Evolutionary conservation across 2,888 invertebrate genomes (phyloP).

Genomic region (Homarus gammarus): DNA sequence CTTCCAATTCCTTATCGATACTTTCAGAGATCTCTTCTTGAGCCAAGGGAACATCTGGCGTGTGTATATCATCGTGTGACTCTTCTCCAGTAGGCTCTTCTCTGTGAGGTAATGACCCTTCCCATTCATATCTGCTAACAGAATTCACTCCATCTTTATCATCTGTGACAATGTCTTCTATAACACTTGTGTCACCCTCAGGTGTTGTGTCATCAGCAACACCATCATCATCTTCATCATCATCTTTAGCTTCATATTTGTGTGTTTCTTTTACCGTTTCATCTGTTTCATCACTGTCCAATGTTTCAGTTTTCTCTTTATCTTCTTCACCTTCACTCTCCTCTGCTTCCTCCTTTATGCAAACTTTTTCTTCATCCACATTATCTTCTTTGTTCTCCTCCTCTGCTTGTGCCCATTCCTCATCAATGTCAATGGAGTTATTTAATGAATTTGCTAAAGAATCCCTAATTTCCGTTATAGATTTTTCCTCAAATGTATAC

Average conservation of each 20-base stretch:
- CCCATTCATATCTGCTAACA: background rate
- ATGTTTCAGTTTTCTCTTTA: constrained; percentile 62
- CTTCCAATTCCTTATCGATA: constrained; percentile 40
- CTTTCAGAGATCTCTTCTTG: constrained; percentile 30
- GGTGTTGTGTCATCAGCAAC: constrained; percentile 49
- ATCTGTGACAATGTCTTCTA: constrained; percentile 30
- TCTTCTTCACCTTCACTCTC: constrained; percentile 62
- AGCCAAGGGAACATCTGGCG: constrained; percentile 48
- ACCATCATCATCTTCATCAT: constrained; percentile 27
- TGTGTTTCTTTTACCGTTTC: constrained; percentile 66
- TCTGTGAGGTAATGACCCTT: background rate
- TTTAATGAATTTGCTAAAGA: constrained; percentile 69
- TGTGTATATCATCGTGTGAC: background rate
- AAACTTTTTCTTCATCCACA: constrained; percentile 30
- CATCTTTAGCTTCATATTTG: constrained; percentile 35
- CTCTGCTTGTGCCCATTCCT: constrained; percentile 52
- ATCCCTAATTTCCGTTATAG: constrained; percentile 73
- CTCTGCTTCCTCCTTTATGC: constrained; percentile 10
- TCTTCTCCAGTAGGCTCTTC: constrained; percentile 51
- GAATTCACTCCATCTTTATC: background rate
- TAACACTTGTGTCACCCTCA: constrained; percentile 60
- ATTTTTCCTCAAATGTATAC: constrained; percentile 73
- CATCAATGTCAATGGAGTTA: constrained; percentile 71
- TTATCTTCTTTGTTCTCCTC: background rate
- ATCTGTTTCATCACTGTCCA: constrained; percentile 72